Conservation (phyloP, 92 coral and sea anemone genomes). For the Chrysogorgia sp. region DNA sequence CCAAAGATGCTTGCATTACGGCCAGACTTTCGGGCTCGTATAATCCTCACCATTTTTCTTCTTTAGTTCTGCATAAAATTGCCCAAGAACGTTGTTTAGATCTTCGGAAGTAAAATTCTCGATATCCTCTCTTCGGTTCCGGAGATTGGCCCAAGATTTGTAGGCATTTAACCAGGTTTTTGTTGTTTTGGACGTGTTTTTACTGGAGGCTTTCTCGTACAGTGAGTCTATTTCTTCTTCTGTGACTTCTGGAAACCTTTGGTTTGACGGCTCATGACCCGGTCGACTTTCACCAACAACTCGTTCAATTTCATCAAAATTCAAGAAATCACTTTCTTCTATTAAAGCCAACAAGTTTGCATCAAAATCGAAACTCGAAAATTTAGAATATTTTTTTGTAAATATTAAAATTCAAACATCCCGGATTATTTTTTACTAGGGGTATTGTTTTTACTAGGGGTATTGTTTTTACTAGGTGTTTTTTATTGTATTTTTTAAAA, state of each 20-base stretch:
- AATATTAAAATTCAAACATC: too few relatives aligned
- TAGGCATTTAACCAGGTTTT: constrained; percentile 26
- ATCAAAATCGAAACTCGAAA: too few relatives aligned
- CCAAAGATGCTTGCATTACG: constrained; percentile 45
- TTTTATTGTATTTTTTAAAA: too few relatives aligned
- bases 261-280: background rate
- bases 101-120: constrained; percentile 31
- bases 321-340: background rate
- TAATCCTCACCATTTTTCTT: constrained; percentile 42
- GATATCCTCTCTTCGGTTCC: constrained; percentile 13
- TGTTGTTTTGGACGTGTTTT: constrained; percentile 19
- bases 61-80: constrained; percentile 32
- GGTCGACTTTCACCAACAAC: too few relatives aligned
- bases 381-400: too few relatives aligned
- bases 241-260: too few relatives aligned
- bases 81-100: constrained; percentile 25
- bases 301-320: background rate
- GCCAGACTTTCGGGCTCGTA: constrained; percentile 46
- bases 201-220: constrained; percentile 8
- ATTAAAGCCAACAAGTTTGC: too few relatives aligned
- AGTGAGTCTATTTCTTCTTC: constrained; percentile 10
- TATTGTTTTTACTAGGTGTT: too few relatives aligned
- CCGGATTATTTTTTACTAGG: too few relatives aligned
- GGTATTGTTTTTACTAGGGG: too few relatives aligned
- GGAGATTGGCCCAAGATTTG: constrained; percentile 15